Base-by-base conservation (phyloP, 2,113 vertebrate species). In the Eubucco bourcierii region DNA sequence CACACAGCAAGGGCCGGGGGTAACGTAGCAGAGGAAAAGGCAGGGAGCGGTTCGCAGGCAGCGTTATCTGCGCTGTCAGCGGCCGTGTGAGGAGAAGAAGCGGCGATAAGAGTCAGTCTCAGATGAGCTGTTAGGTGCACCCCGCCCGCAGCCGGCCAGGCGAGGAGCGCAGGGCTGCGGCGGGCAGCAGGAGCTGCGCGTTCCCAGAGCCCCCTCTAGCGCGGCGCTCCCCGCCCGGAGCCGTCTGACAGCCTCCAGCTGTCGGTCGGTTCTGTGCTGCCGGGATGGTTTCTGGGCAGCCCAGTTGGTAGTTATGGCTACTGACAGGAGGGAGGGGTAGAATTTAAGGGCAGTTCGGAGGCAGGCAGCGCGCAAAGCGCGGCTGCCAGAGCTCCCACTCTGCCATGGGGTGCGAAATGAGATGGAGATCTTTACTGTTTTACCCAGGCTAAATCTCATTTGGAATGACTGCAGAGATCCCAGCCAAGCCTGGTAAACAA, bases 181-280 rank as follows among this genome's bases (percentile, higher is more conserved):
- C 37, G 37, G 37, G 37, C 37, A 60, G 55, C 65, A 3, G 37
- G 77, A 15, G 37, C 82, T 88, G 84, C 4, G 82, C 83, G 86
- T 70, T 27, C 41, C 4, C 56, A 67, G 64, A 95, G 95, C 93
- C 88, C 95, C 96, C 90, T 89, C 96, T 91, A 94, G 89, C 52
- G 92, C 77, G n/a, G 61, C 24, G 1, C 67, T 53, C 23, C 79
- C 67, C n/a, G 6, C 34, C 68, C 31, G 4, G 71, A 52, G 50
- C 21, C 37, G 37, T 9, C 37, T 37, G 37, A 37, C 37, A 90
- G 92, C 95, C 94, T 90, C 93, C 95, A 93, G 83, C 28, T 78
- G 80, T 85, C 96, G 90, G 80, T 85, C 78, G 87, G 81, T 84
- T 91, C 88, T 68, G 70, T 10, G 80, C 94, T 80, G 67, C 70